Evolutionary conservation across 1,140 invertebrate species (phyloP), one percentile per base, ranked within the genome.

Genomic region (Berghia stephanieae): DNA sequence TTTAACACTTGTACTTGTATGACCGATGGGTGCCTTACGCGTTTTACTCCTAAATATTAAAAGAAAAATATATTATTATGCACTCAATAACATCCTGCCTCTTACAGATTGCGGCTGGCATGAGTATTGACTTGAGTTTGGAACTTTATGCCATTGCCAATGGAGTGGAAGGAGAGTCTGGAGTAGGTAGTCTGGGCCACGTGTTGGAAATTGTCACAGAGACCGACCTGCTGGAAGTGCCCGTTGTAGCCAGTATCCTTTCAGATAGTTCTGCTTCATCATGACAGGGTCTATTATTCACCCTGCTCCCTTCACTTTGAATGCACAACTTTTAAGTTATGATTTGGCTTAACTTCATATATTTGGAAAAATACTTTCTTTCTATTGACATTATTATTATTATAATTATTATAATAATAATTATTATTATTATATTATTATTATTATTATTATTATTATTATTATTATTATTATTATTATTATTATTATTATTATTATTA

Each of bases 61-160:
- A n/a, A n/a, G n/a, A n/a, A n/a, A n/a, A n/a, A n/a, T n/a, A n/a
- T n/a, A n/a, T n/a, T n/a, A n/a, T n/a, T n/a, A n/a, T n/a, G n/a
- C n/a, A n/a, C n/a, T n/a, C n/a, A n/a, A n/a, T n/a, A n/a, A n/a
- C n/a, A n/a, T n/a, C n/a, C n/a, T n/a, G n/a, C n/a, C 55, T 80
- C 66, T 70, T 74, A 24, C 74, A 89, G 87, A 83, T 90, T 69
- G 88, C 88, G 44, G 87, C 89, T 34, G 89, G 89, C 49, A 88
- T 90, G 88, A 87, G 85, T 69, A 69, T 81, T 10, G 83, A 87
- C 6, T 73, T 90, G 8, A 82, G 80, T 24, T 72, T 89, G 40
- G 87, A 89, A 78, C 77, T 90, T 40, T 89, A 88, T 78, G 88
- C 88, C 18, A 89, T 90, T 75, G 88, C 88, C 76, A 86, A 85